Evolutionary conservation across 1,140 invertebrate species (phyloP), one percentile per base, ranked within the genome.

Genomic region (Choristoneura fumiferana): DNA sequence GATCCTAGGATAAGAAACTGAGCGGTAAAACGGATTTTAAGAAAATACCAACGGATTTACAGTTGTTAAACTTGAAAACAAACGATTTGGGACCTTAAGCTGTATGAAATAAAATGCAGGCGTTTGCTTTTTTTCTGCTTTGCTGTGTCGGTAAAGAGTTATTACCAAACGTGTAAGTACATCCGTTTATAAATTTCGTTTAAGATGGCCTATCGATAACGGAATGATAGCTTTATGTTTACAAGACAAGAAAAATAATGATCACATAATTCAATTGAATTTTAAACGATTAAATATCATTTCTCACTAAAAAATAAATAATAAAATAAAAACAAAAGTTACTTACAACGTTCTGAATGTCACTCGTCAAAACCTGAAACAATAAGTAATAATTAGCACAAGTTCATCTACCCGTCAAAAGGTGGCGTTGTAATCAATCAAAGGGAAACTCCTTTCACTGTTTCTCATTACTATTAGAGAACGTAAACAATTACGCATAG

Each of bases 121-220:
- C 2, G 22, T 29, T 2, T 29, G 22, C 2, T 3, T 29, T 29
- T 29, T 2, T 2, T 29, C 2, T 29, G 2, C 6, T 29, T 29
- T 38, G 17, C 1, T 6, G 5, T 17, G 35, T 55, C 18, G 33
- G 57, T 22, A 33, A 58, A 52, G 56, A 36, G n/a, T 53, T 35
- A 58, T 59, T 59, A 54, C 49, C 35, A 59, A 59, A 59, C 45
- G 5, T 12, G 49, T 37, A 60, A 29, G 22, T 29, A 65, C 64
- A 63, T 73, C 60, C 65, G 64, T 33, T 55, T 58, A 59, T 63
- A 69, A 69, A 65, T 59, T 49, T 63, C 57, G 55, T 65, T 62
- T 39, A 65, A 67, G 71, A 70, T 73, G 67, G 63, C 63, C 71
- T 73, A 68, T 38, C 14, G 71, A 70, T 73, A 67, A 63, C 52